These are phyloP conservation scores for Zophobas atratus DNA, from an alignment of 1,140 invertebrate genomes.

Conservation along the genomic window DNA sequence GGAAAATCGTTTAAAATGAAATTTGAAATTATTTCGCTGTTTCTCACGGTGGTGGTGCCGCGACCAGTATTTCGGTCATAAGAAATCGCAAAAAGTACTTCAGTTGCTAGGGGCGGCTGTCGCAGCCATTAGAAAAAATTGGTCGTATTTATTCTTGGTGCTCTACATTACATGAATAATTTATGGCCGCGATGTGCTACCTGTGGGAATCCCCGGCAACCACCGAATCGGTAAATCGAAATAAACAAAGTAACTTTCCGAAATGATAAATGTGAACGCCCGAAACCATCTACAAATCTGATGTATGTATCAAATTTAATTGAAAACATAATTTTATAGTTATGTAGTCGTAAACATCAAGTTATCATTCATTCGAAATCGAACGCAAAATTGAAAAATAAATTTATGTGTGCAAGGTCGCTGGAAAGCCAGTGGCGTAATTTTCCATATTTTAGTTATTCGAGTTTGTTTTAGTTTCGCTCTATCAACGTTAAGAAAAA, in stretches of 20 bases:
- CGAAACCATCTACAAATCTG: slow-evolving; percentile 4
- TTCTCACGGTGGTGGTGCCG: too few species aligned
- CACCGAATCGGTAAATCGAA: slow-evolving; percentile 19
- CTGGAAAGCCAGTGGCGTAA: background rate
- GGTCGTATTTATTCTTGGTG: slow-evolving; percentile 8
- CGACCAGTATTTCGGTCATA: too few species aligned
- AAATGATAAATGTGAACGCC: slow-evolving; percentile 23
- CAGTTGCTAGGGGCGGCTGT: too few species aligned
- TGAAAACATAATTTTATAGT: slow-evolving; percentile 30
- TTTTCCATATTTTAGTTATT: too few species aligned
- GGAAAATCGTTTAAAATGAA: too few species aligned
- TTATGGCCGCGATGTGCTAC: slow-evolving; percentile 18
- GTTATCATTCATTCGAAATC: slow-evolving; percentile 20
- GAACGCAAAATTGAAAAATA: slow-evolving; percentile 28
- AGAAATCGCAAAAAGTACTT: too few species aligned
- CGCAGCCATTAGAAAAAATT: slow-evolving; percentile 1
- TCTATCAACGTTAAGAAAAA: background rate
- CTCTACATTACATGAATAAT: slow-evolving; percentile 26
- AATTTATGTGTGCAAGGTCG: slow-evolving; percentile 11
- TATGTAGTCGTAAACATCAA: background rate
- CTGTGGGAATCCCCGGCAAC: slow-evolving; percentile 17
- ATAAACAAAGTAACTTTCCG: slow-evolving; percentile 29
- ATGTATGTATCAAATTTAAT: slow-evolving; percentile 18
- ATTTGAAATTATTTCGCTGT: too few species aligned
- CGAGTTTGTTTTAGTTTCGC: too few species aligned